Base-by-base conservation (phyloP, 2,888 invertebrate genomes). In the Agonum fuliginosum region DNA sequence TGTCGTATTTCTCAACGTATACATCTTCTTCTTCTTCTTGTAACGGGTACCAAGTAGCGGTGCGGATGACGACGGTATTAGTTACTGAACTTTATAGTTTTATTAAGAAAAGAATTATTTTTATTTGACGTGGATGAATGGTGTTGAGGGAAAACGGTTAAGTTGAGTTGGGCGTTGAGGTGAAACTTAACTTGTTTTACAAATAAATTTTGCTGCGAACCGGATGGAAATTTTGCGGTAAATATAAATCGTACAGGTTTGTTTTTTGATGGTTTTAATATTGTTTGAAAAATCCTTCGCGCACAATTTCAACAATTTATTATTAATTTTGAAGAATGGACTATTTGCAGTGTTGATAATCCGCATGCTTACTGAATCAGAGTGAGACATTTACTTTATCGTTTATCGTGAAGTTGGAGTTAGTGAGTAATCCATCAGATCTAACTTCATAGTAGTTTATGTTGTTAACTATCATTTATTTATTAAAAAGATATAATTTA, bases 1-100 rank as follows among this genome's bases (percentile, higher is more conserved):
- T 67, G 67, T 67, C 67, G 67, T 43, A 62, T 62, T 67, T 67
- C 67, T 67, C 41, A 62, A 67, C 43, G 37, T 20, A 43, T 67
- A 67, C 41, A 20, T 22, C 67, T 37, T 67, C 67, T 67, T 67
- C 65, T 48, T 48, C n/a, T n/a, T n/a, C n/a, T 43, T 43, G 43
- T 43, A 43, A 8, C 30, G 30, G 30, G 46, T 46, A 19, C 8
- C 54, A 17, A 62, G 30, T 20, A 19, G 27, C 30, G 19, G 27
- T 12, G 8, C 5, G 30, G n/a, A 27, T 62, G 58, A 62, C 58
- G 58, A 62, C 17, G 58, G 58, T 62, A 30, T 62, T 62, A 62
- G 27, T 58, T 58, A 30, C 27, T 62, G 30, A 62, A 62, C 27
- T 62, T 62, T 62, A 62, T 62, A 62, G 58, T 62, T 62, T 62